These are phyloP conservation scores for Dermochelys coriacea DNA, from an alignment of 2,797 vertebrate species.

Conservation along the genomic window DNA sequence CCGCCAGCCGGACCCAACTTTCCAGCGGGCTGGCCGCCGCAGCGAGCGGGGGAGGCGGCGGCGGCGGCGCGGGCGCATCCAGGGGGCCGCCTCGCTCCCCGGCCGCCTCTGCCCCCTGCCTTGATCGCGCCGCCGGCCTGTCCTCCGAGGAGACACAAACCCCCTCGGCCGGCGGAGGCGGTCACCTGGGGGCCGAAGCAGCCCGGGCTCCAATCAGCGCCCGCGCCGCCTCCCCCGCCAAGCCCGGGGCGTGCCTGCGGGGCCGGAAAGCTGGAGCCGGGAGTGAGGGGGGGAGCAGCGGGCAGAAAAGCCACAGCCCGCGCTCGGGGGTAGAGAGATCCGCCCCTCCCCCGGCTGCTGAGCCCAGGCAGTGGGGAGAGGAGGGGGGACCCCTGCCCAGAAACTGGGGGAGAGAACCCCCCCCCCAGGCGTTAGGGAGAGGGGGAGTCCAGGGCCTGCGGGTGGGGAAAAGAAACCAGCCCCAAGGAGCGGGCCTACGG, in stretches of 20 bases:
- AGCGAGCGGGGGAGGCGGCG: too few relatives aligned
- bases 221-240: not conserved
- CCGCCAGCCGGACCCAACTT: not conserved
- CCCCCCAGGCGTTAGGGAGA: not conserved
- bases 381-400: too few relatives aligned
- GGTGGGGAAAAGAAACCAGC: not conserved
- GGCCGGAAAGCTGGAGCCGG: too few relatives aligned
- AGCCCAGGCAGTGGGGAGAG: not conserved
- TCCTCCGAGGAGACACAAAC: not conserved
- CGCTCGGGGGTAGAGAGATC: not conserved
- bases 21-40: not conserved
- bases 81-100: not conserved
- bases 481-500: not conserved
- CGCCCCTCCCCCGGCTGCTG: not conserved
- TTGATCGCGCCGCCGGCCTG: not conserved
- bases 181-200: not conserved
- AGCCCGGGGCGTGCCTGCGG: too few relatives aligned
- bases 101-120: not conserved
- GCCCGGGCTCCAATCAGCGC: not conserved
- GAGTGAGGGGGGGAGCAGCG: too few relatives aligned
- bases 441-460: not conserved
- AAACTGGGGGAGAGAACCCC: not conserved
- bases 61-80: too few relatives aligned
- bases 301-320: too few relatives aligned
- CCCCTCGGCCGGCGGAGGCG: not conserved